Evolutionary conservation across 2,113 vertebrate genomes (phyloP), one percentile per base, ranked within the genome.

Genomic region (Miniopterus natalensis): DNA sequence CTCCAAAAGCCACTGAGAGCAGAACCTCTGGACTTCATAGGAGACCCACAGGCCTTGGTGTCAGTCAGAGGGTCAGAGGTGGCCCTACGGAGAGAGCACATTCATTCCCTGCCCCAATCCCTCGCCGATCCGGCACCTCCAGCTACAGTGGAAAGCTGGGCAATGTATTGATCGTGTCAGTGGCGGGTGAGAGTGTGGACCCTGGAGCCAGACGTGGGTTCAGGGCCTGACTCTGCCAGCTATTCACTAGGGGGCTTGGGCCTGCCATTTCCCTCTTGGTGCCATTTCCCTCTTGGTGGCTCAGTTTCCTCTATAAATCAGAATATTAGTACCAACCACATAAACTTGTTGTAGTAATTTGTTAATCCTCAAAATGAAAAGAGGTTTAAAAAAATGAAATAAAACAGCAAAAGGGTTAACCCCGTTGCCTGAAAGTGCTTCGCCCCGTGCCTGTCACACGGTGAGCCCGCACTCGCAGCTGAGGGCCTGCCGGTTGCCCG

Each of bases 321-420:
- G 40, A 71, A 7, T 71, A 29, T 86, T 42, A 68, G n/a, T 47
- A 40, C 47, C 57, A 88, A 47, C 13, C 31, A 31, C 10, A 27
- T 86, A 71, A 45, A 10, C 49, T 77, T 78, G 75, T 20, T 83
- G 49, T 57, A 61, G 61, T 63, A 49, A 75, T 78, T 84, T 17
- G 79, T 88, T 2, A 0, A 8, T 42, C 75, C 40, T 84, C 42
- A 70, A 87, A 79, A 84, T 92, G 75, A 63, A 47, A 88, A 88
- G 59, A 29, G 8, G 14, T 17, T 49, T 36, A 70, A 42, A 8
- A 70, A n/a, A 18, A n/a, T 55, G 4, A 63, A 74, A 65, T 18
- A 59, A 71, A 88, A 49, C 9, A 53, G 31, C 59, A 95, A 36
- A 81, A 73, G 9, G 61, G 29, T 65, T 8, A 36, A 36, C 36